These are phyloP conservation scores for Thera obeliscata DNA, from an alignment of 2,888 invertebrate genomes.

Conservation along the genomic window DNA sequence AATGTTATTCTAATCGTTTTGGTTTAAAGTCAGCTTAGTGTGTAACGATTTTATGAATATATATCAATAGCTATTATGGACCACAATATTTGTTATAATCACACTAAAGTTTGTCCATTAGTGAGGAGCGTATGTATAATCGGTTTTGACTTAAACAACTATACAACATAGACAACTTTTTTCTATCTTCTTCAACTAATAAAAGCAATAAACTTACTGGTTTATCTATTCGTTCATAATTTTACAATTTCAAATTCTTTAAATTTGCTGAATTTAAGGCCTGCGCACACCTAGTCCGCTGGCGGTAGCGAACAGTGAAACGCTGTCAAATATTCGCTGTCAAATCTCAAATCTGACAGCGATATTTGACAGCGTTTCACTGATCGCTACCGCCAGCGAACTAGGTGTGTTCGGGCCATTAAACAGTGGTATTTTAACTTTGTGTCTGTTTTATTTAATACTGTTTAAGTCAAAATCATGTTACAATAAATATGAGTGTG, in stretches of 20 bases:
- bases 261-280: background rate
- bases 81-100: conserved; percentile 53
- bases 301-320: no score
- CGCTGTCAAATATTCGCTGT: no score
- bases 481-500: conserved; percentile 49
- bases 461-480: conserved; percentile 41
- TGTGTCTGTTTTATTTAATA: background rate
- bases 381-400: no score
- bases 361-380: no score
- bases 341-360: no score
- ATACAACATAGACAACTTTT: background rate
- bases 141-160: conserved; percentile 46
- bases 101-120: conserved; percentile 63
- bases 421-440: no score
- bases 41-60: background rate
- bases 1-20: background rate
- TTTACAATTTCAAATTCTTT: background rate
- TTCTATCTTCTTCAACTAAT: background rate
- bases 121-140: conserved; percentile 44
- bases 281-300: no score
- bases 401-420: no score
- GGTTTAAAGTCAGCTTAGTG: background rate
- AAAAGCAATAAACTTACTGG: background rate
- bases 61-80: conserved; percentile 44
- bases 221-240: background rate